Percentiles rank a stretch among this genome's conserved stretches.
These are phyloP conservation scores for Parnassius glacialis DNA, from an alignment of 2,888 invertebrate species.

Conservation along the genomic window DNA sequence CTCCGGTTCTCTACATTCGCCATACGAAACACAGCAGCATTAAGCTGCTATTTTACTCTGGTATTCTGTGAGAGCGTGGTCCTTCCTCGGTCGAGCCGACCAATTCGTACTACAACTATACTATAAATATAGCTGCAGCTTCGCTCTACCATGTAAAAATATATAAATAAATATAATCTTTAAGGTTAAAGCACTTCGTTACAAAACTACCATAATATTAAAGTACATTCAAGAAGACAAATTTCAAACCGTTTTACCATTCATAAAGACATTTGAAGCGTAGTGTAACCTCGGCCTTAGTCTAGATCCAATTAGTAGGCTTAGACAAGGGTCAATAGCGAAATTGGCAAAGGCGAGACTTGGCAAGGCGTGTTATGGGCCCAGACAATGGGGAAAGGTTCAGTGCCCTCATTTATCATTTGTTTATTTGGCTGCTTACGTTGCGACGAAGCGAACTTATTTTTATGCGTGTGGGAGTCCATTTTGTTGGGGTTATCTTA, in stretches of 20 bases:
- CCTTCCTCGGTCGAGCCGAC: too few species aligned
- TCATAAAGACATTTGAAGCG: constrained; percentile 1
- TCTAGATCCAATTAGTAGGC: constrained; percentile 19
- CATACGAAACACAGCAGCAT: too few species aligned
- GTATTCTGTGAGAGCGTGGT: too few species aligned
- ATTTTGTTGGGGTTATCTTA: not conserved
- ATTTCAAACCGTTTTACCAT: not conserved
- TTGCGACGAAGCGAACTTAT: not conserved
- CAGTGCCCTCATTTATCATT: constrained; percentile 2
- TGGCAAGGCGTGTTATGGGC: constrained; percentile 16
- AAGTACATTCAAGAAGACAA: too few species aligned
- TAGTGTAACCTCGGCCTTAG: constrained; percentile 13
- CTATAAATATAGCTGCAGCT: too few species aligned
- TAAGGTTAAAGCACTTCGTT: too few species aligned
- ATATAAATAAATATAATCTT: too few species aligned
- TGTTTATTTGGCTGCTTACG: not conserved
- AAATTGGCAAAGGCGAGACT: constrained; percentile 21
- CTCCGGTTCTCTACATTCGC: too few species aligned
- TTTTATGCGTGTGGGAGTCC: not conserved
- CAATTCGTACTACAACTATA: too few species aligned
- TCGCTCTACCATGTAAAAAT: too few species aligned
- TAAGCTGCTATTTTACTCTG: too few species aligned
- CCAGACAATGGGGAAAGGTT: constrained; percentile 18
- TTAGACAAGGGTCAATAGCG: constrained; percentile 16
- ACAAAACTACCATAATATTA: too few species aligned